Evolutionary conservation across 2,113 vertebrate species (phyloP), one percentile per base, ranked within the genome.

Genomic region (Clarias gariepinus): DNA sequence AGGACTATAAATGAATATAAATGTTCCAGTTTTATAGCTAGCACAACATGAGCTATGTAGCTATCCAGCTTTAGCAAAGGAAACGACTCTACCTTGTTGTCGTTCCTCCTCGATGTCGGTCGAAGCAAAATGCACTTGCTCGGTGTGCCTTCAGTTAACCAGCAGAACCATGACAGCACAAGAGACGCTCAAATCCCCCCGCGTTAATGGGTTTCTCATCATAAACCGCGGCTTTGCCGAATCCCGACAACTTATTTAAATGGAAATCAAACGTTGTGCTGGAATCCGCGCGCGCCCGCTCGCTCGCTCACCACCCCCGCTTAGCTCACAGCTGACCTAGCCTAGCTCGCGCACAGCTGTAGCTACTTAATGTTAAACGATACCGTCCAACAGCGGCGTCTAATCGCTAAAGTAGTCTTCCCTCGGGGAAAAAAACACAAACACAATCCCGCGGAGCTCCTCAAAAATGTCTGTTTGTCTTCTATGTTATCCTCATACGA

Each of bases 251-350:
- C 18, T 33, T 58, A 23, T 61, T 6, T 13, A 0, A 12, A 60
- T 1, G 57, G 18, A 41, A 57, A 55, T 79, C 16, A 15, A 55
- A 77, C 12, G 41, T 19, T n/a, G 68, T 64, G 58, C 60, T 58
- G 71, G 81, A 78, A 68, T 83, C 47, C 41, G 41, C 6, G 36
- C 25, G 36, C 78, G 60, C 36, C 10, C 55, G 3, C 41, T 6
- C n/a, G n/a, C n/a, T n/a, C 41, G 61, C 15, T 52, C 30, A 19
- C 80, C 86, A 87, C 86, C 86, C 86, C 81, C 86, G 81, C 86
- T 83, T 83, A 30, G 68, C 82, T 55, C 47, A 33, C 76, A 25
- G 47, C 66, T 61, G 63, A 47, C 66, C 79, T 74, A 69, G 64
- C 81, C 33, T 69, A 83, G 85, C 66, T 25, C n/a, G 55, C 64